A percentile compares a stretch with the other conserved stretches of the same genome.
phyloP scores from a whole-genome alignment of 1,140 invertebrate species.

The Zaprionus camerounensis region DNA sequence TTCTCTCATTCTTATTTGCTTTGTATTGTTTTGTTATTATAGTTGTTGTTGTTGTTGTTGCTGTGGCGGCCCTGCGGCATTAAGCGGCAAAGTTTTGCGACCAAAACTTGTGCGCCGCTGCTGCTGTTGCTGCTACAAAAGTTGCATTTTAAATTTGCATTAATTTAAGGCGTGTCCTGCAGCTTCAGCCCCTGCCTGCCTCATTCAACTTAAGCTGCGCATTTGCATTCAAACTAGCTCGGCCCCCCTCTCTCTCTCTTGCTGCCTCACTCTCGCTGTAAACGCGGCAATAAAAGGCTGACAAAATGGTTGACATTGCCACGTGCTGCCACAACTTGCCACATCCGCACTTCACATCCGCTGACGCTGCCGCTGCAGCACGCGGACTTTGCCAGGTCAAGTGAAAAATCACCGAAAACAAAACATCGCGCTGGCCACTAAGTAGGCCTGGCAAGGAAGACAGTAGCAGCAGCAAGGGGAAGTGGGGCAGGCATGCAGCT shows the following conservation, averaged over 20 bases:
- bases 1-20: conserved; percentile 17
- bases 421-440: conserved; percentile 4
- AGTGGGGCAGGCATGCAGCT: conserved; percentile 8
- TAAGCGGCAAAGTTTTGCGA: conserved; percentile 35
- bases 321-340: conserved; percentile 20
- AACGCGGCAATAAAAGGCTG: conserved; percentile 30
- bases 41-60: conserved; percentile 4
- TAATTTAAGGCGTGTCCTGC: conserved; percentile 21
- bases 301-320: conserved; percentile 28
- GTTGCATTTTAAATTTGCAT: conserved; percentile 53
- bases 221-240: conserved; percentile 1
- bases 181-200: neutral
- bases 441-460: conserved; percentile 3
- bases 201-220: neutral
- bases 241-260: neutral
- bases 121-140: conserved; percentile 23
- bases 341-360: conserved; percentile 15
- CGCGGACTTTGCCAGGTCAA: conserved; percentile 27
- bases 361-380: neutral
- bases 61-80: conserved; percentile 29
- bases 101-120: conserved; percentile 24
- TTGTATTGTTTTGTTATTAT: conserved; percentile 35
- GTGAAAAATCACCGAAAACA: conserved; percentile 28
- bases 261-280: neutral
- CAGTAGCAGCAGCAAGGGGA: too few species aligned